Base-by-base conservation (phyloP, 2,888 invertebrate genomes). In the Crocallis elinguaria region DNA sequence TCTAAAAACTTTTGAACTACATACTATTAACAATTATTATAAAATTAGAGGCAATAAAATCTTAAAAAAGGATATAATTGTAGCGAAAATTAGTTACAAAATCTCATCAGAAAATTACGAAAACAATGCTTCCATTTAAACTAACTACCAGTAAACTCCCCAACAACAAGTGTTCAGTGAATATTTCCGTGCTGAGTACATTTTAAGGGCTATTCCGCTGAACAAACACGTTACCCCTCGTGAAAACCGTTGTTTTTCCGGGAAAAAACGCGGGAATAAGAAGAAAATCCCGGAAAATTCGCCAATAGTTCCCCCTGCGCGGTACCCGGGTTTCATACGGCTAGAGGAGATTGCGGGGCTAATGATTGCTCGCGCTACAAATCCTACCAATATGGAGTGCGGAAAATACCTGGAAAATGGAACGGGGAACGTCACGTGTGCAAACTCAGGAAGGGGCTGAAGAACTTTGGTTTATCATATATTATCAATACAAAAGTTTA, bases 321-420 rank as follows among this genome's bases (percentile, higher is more conserved):
- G 75, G 71, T 75, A 79, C 76, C 77, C 77, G 74, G 76, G 73
- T 67, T 71, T 70, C 79, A 79, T 75, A 73, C 65, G 77, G 74
- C 78, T 77, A 75, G 73, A 75, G 78, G 79, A 84, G 84, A 83
- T 85, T 79, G 77, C 62, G 74, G 66, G 80, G 81, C 86, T 88
- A 89, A 89, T 88, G 86, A 88, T 88, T 85, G 77, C 67, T 72
- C 71, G 77, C 73, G 54, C 73, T 67, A 77, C 84, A 88, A 90
- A 89, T 88, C 90, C 89, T 71, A 73, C 85, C 87, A 85, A 88
- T 88, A 89, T 84, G 84, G 86, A 84, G 84, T 78, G 82, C 79
- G 84, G 84, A 79, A 86, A 86, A 86, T 88, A 88, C 88, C 86
- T 88, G 86, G 86, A 82, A 90, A 88, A 88, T 86, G 79, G 81